Evolutionary conservation across 2,797 vertebrate genomes (phyloP), one percentile per base, ranked within the genome.

Genomic region (Premnoplex brunnescens): DNA sequence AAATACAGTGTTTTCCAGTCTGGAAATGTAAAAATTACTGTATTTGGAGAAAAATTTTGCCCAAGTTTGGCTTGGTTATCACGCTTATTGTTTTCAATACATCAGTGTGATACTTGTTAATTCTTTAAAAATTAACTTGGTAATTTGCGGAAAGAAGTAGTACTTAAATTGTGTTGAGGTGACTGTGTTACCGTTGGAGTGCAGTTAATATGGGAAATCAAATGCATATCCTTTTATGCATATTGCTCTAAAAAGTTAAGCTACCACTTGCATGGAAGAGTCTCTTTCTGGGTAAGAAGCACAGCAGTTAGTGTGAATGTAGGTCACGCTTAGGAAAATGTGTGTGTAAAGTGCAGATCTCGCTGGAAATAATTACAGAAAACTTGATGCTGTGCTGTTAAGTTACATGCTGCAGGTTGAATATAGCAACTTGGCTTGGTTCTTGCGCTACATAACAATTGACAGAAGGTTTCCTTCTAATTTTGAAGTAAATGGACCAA

Each of bases 281-380:
- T 66, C 32, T 76, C 39, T 90, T 68, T 90, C 78, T 81, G 72
- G 56, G 11, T 76, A 76, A 73, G 43, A 91, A 66, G 5, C 44
- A 16, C 37, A 76, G 46, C 34, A 82, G 59, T 84, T 90, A 67
- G n/a, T 78, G 37, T 86, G 62, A 68, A 79, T 89, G 55, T 88
- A 92, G 89, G 79, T 95, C 67, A 54, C 54, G n/a, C 63, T 82
- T 90, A 68, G 66, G 72, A 96, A 94, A 94, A 91, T 56, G 36
- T 37, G 18, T 85, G 37, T 71, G n/a, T 92, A 81, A 93, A 95
- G 43, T 81, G 72, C 69, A 91, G 75, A 62, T 75, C 73, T 93
- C 8, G 4, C 41, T 90, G 80, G 52, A 93, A 90, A 74, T 92
- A 89, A 86, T 91, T 90, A 87, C 48, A 91, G 91, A 88, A 93